Conservation (phyloP, 2,113 vertebrate species). For the Canis aureus region DNA sequence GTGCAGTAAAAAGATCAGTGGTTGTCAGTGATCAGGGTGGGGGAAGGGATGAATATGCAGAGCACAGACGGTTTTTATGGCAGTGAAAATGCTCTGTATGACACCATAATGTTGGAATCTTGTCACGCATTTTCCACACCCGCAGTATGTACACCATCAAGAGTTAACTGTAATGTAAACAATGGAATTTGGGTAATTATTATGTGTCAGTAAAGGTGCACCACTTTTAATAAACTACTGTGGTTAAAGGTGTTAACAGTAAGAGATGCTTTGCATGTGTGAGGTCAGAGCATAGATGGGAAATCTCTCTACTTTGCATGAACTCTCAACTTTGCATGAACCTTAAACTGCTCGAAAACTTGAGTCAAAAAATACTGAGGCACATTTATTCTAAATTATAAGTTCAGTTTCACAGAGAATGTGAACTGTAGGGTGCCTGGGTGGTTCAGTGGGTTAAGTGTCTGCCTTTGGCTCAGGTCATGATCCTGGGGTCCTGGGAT, state of each 20-base stretch:
- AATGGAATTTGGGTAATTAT: neutral
- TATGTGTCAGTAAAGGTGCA: neutral
- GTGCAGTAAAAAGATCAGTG: neutral
- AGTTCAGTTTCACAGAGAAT: neutral
- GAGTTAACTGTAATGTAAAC: neutral
- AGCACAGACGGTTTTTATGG: neutral
- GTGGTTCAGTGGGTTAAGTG: neutral
- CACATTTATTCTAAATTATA: neutral
- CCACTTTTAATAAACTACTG: neutral
- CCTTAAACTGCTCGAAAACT: neutral
- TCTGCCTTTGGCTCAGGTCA: neutral
- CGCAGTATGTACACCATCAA: neutral
- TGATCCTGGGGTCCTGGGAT: neutral
- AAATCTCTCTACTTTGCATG: neutral
- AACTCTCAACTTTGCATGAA: neutral
- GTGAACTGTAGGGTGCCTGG: neutral
- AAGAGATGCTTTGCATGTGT: neutral
- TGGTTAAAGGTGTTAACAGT: neutral
- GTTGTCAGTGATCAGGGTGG: neutral
- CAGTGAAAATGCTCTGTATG: neutral
- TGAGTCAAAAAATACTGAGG: neutral
- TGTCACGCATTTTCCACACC: neutral
- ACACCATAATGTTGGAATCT: neutral
- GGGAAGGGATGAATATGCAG: neutral
- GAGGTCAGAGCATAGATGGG: neutral